Conservation (phyloP, 2,797 vertebrate species). For the Acrossocheilus fasciatus region DNA sequence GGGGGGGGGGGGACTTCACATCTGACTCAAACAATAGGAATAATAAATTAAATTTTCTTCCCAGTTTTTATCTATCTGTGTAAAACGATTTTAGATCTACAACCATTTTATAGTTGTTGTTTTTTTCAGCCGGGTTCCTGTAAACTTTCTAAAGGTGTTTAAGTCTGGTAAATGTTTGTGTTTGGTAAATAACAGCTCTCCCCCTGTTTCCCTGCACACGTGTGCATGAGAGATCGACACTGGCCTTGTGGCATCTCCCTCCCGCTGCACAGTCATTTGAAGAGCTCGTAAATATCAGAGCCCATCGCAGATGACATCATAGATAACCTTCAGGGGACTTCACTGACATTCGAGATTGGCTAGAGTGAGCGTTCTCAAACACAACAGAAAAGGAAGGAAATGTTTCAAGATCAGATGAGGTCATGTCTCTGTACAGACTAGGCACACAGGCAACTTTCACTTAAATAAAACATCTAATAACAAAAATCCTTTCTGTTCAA, state of each 20-base stretch:
- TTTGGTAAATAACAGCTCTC: constrained; percentile 39
- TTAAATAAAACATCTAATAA: not conserved
- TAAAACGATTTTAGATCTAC: not conserved
- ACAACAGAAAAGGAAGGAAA: constrained; percentile 25
- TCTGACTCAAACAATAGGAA: constrained; percentile 35
- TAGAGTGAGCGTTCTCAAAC: constrained; percentile 29
- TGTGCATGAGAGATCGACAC: not conserved
- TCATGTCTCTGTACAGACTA: constrained; percentile 14
- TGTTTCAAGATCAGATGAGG: not conserved
- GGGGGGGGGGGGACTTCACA: not conserved
- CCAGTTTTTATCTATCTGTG: not conserved
- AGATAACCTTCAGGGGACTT: constrained; percentile 49
- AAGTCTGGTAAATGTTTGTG: constrained; percentile 31
- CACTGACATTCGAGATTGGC: constrained; percentile 46
- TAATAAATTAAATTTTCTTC: not conserved
- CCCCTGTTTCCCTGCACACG: constrained; percentile 32
- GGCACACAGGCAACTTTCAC: not conserved
- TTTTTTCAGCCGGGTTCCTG: not conserved
- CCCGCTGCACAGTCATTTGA: constrained; percentile 50
- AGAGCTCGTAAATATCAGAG: constrained; percentile 46
- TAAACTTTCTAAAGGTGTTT: constrained; percentile 14
- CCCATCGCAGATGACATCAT: constrained; percentile 41
- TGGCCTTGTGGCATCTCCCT: constrained; percentile 52
- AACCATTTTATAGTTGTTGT: not conserved
- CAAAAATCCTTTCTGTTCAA: not conserved